phyloP scores from a whole-genome alignment of 1,140 invertebrate genomes.

The Drosophila prosaltans region DNA sequence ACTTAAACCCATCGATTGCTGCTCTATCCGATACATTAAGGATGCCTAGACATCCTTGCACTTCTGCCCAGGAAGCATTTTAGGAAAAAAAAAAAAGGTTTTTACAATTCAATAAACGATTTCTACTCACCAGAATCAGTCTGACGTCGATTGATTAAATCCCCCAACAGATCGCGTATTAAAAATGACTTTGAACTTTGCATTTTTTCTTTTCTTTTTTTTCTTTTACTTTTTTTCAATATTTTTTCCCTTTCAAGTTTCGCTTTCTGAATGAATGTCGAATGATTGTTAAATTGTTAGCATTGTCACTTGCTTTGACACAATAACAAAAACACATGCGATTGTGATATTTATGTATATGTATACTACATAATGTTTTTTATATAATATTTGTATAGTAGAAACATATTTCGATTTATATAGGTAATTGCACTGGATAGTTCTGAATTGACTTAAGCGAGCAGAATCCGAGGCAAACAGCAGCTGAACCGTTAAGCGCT shows the following conservation, averaged over 20 bases:
- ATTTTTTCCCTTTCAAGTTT: background rate
- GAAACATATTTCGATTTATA: background rate
- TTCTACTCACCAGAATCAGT: slow-evolving; percentile 67
- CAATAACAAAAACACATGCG: background rate
- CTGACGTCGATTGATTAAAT: slow-evolving; percentile 87
- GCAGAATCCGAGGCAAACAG: slow-evolving; percentile 23
- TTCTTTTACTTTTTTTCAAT: slow-evolving; percentile 16
- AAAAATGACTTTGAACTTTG: slow-evolving; percentile 90
- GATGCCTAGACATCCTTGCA: too few species aligned
- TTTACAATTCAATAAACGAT: too few species aligned
- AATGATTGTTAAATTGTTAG: background rate
- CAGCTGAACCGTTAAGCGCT: slow-evolving; percentile 77
- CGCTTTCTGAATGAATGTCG: background rate
- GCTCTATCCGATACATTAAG: too few species aligned
- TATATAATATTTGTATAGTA: background rate
- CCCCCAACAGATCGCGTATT: slow-evolving; percentile 90
- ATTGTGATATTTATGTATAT: background rate
- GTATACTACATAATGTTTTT: background rate
- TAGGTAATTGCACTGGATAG: background rate
- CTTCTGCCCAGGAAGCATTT: too few species aligned
- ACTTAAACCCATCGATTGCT: too few species aligned
- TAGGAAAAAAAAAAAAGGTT: too few species aligned
- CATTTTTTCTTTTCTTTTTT: slow-evolving; percentile 84
- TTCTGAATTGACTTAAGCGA: slow-evolving; percentile 7
- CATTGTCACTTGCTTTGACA: slow-evolving; percentile 2